Evolutionary conservation across 2,888 invertebrate species (phyloP), one percentile per base, ranked within the genome.

Genomic region (Peribatodes rhomboidaria): DNA sequence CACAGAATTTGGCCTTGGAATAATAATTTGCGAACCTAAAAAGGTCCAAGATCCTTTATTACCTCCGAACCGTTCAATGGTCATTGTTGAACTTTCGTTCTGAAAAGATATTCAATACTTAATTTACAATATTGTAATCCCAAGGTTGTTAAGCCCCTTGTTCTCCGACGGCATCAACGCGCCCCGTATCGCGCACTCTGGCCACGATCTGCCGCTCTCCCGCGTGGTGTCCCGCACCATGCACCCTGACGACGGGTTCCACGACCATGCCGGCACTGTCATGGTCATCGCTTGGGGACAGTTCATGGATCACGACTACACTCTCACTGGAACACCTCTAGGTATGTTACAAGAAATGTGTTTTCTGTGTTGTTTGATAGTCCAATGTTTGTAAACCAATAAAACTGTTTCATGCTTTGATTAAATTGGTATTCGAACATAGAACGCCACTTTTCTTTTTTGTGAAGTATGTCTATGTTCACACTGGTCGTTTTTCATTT

Each of bases 231-330:
- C 98, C 16, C 95, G 98, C 56, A 97, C 97, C 41, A 97, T 98
- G 95, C 98, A 98, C 87, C 97, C 98, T 39, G 98, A 98, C 80
- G 97, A 98, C 74, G 98, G 98, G 42, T 98, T 96, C 94, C 98
- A 98, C 85, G 98, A 98, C 88, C 98, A 98, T 88, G 98, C 98
- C 31, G 98, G 98, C 56, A 98, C 98, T 33, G 97, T 98, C 77
- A 97, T 98, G 97, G 96, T 98, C 63, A 97, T 97, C 76, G 98
- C 98, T 61, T 98, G 98, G 98, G 98, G 98, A 76, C 98, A 98
- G 90, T 98, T 98, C 90, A 97, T 98, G 96, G 98, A 98, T 89
- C 98, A 98, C 93, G 98, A 98, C 87, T 97, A 97, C 78, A 98
- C 98, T 6, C 94, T 98, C 41, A 98, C 98, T 61, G 98, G 95